A percentile compares a stretch with the other conserved stretches of the same genome.
Conservation (phyloP, 2,888 invertebrate species). For the Nephrotoma guestfalica region DNA sequence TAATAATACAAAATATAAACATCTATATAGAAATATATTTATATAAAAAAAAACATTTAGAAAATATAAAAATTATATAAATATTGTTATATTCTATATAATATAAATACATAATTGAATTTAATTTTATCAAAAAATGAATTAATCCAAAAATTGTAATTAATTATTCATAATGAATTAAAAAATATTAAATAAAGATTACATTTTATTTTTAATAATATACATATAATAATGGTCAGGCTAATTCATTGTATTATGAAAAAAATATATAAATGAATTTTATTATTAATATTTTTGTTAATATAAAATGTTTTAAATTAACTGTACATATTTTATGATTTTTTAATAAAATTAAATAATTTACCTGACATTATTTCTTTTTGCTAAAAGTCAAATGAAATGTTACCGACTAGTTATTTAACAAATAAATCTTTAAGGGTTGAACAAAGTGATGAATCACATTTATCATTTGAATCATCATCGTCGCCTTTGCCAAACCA, state of each 20-base stretch:
- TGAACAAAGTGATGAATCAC: conserved; percentile 69
- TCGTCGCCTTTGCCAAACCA: conserved; percentile 56
- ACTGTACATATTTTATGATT: background rate
- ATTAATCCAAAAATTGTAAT: background rate
- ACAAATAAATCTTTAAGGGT: conserved; percentile 77
- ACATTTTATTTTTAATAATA: background rate
- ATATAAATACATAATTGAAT: background rate
- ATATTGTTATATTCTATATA: background rate
- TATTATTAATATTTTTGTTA: background rate
- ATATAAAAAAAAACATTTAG: background rate
- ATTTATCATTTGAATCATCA: conserved; percentile 50
- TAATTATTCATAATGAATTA: background rate
- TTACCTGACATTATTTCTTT: background rate
- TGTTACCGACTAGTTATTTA: conserved; percentile 41
- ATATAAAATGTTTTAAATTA: background rate
- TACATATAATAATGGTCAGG: background rate
- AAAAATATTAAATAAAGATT: background rate
- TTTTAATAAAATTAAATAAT: conserved; percentile 1
- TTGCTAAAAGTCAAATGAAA: conserved; percentile 10
- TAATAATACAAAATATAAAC: background rate
- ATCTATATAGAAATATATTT: background rate
- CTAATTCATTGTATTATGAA: background rate
- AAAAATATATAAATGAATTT: background rate
- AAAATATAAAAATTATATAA: background rate
- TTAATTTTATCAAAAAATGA: background rate